Evolutionary conservation across 2,888 invertebrate genomes (phyloP).

Genomic region (Strigamia crassipes): DNA sequence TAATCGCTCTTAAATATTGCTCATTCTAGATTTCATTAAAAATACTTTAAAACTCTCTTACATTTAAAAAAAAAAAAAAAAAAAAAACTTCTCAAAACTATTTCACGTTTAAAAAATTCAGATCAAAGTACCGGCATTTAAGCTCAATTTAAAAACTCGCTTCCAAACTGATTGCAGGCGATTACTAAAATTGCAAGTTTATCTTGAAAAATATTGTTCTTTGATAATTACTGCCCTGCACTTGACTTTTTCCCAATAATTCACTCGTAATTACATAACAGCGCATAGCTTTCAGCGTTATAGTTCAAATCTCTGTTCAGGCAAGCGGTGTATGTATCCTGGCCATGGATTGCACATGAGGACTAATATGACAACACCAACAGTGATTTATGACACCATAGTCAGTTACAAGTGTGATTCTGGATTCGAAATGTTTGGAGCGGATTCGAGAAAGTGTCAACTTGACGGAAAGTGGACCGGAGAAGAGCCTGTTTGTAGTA

Average conservation of each 20-base stretch:
- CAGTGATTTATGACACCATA: neutral
- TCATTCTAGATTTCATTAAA: too few relatives aligned
- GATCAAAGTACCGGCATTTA: neutral
- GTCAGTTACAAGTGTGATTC: slow-evolving; percentile 30
- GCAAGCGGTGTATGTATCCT: slow-evolving; percentile 31
- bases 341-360: slow-evolving; percentile 43
- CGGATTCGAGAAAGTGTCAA: neutral
- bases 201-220: neutral
- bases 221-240: neutral
- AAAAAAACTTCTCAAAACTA: too few relatives aligned
- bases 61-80: too few relatives aligned
- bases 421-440: slow-evolving; percentile 32
- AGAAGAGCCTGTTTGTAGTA: slow-evolving; percentile 29
- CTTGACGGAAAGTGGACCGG: slow-evolving; percentile 31
- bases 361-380: slow-evolving; percentile 22
- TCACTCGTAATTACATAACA: slow-evolving; percentile 2
- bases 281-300: neutral
- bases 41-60: too few relatives aligned
- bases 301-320: neutral
- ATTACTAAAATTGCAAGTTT: slow-evolving; percentile 5
- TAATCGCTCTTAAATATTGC: too few relatives aligned
- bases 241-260: neutral
- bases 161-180: neutral
- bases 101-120: neutral
- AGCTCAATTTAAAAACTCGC: neutral